A percentile compares a stretch with the other conserved stretches of the same genome.
Conservation (phyloP, 2,797 vertebrate species). For the Mus caroli region DNA sequence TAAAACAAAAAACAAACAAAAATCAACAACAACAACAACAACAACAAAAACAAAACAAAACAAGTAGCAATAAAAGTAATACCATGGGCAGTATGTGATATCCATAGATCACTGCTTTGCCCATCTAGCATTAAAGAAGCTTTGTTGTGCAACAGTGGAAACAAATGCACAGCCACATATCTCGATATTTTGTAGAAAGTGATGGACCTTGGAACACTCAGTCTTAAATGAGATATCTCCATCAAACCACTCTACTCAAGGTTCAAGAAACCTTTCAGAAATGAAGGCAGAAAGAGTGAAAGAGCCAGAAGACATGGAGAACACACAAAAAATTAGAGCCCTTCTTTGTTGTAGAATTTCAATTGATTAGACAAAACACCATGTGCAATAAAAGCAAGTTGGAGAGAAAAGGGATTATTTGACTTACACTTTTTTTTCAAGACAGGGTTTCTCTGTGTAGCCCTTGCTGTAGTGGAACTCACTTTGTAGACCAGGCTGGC, state of each 20-base stretch:
- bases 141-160: background rate
- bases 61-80: background rate
- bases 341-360: background rate
- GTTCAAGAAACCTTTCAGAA: background rate
- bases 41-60: too few species aligned
- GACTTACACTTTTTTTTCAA: background rate
- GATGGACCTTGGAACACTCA: background rate
- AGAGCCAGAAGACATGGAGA: background rate
- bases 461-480: too few species aligned
- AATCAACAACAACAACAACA: too few species aligned
- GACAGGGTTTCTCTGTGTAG: too few species aligned
- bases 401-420: background rate
- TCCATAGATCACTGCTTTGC: background rate
- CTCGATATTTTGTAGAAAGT: background rate
- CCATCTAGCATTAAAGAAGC: background rate
- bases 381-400: background rate
- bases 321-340: background rate
- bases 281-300: background rate
- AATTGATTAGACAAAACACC: background rate
- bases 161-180: background rate
- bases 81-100: background rate
- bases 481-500: too few species aligned
- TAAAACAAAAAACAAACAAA: too few species aligned
- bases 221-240: too few species aligned
- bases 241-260: background rate